Evolutionary conservation across 2,888 invertebrate genomes (phyloP), one percentile per base, ranked within the genome.

Genomic region (Xestia c-nigrum): DNA sequence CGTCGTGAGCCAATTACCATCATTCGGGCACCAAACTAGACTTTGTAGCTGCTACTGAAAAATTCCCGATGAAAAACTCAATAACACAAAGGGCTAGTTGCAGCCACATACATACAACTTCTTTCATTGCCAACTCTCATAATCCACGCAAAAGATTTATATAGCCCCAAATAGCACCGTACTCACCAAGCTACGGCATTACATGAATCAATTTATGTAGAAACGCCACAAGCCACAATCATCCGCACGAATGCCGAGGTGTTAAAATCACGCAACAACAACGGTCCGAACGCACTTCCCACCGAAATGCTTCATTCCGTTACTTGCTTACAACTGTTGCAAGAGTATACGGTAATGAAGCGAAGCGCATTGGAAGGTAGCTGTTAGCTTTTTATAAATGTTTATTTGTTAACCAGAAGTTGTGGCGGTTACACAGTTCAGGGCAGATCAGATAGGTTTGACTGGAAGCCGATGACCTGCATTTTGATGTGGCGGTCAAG

Each of bases 191-290:
- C 61, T 14, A 66, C 24, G 57, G 19, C 4, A 74, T 74, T 71
- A 61, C 55, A 68, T 61, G 47, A 77, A 81, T 81, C 69, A 74
- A 87, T 80, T 80, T 75, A 70, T 76, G 47, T 76, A 76, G 73
- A 79, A 86, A 83, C 80, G 71, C 68, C 24, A 47, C 65, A 77
- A 78, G 66, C 71, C 24, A 57, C 65, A 77, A 78, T 84, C 74
- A 85, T 68, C 16, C 68, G 68, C 83, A 80, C 80, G 78, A 78
- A 76, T 43, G 52, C 46, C 65, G 43, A 81, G 46, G 71, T 70
- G 78, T 71, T 74, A 70, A 64, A 72, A 61, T 65, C 87, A 88
- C 81, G 87, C 86, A 81, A 77, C 19, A 65, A 50, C 52, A 66
- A 50, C 61, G 63, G 46, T 61, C 57, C 63, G 24, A 80, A 75